Base-by-base conservation (phyloP, 2,797 vertebrate species). In the Phrynocephalus forsythii region DNA sequence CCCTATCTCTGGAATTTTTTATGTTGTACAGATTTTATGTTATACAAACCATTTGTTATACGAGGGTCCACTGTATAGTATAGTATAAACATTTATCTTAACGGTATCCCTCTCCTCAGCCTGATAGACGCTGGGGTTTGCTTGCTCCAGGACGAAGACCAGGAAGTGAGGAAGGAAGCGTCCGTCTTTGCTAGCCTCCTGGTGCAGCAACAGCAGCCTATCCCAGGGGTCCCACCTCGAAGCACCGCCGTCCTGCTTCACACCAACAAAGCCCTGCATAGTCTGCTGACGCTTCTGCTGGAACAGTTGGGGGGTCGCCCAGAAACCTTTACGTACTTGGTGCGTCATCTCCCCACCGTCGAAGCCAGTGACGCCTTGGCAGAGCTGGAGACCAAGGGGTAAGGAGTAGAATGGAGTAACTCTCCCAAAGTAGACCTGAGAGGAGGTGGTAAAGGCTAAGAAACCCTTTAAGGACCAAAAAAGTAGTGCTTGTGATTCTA, bases 141-240 rank as follows among this genome's bases (percentile, higher is more conserved):
- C 92, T 94, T 98, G 89, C 97, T 99, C 83, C 98, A 98, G 95
- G 98, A 99, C 9, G 97, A 98, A 94, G 97, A 96, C 88, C 96
- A 94, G 28, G 93, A 94, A 83, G 98, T 98, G 78, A 97, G 98
- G 91, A 93, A 93, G 0, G 96, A 96, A 92, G 96, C 96, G 0
- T 96, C 98, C 0, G 68, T 92, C 82, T 99, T 98, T 0, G 91
- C 96, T 90, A 97, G 98, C 80, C 77, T 90, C 28, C 83, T 97
- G 83, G 78, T n/a, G 5, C 72, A 87, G 6, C 9, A 0, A 0
- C 60, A 0, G 1, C 84, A 2, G 81, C 94, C 89, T 10, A 67
- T 75, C 26, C 90, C 73, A 0, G 24, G 6, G 30, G 79, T 88
- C 16, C 86, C 3, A 0, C n/a, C 88, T 38, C 86, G 2, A 80